Percentiles rank a stretch among this genome's conserved stretches.
These are phyloP conservation scores for Cydia fagiglandana DNA, from an alignment of 1,140 invertebrate genomes.

Conservation along the genomic window DNA sequence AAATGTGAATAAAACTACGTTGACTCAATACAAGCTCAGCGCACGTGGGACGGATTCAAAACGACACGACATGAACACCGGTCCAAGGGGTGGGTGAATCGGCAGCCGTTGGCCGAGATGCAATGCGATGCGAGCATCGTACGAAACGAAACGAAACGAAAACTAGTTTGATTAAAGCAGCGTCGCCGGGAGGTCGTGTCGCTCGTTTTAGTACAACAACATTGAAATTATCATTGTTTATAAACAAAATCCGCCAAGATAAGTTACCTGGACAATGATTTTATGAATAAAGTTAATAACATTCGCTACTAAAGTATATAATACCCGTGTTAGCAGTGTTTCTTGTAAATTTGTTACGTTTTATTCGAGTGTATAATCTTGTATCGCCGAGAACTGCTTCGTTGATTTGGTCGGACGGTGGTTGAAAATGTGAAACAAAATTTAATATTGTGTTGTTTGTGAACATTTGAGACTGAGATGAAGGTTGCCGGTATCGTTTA, in stretches of 20 bases:
- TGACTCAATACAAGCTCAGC: neutral
- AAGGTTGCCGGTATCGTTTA: slow-evolving; percentile 34
- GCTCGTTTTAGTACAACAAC: slow-evolving; percentile 48
- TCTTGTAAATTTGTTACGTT: slow-evolving; percentile 65
- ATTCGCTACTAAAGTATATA: slow-evolving; percentile 37
- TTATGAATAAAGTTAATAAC: slow-evolving; percentile 54
- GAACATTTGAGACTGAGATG: slow-evolving; percentile 49
- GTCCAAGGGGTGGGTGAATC: neutral
- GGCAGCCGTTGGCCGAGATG: slow-evolving; percentile 4
- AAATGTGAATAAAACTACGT: neutral
- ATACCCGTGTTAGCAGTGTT: slow-evolving; percentile 45
- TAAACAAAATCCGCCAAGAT: slow-evolving; percentile 55
- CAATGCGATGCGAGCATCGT: slow-evolving; percentile 9
- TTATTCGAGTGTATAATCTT: slow-evolving; percentile 73
- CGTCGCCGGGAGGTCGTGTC: slow-evolving; percentile 48
- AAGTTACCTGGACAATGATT: slow-evolving; percentile 39
- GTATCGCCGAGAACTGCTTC: slow-evolving; percentile 63
- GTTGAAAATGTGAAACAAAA: slow-evolving; percentile 75
- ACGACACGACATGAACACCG: slow-evolving; percentile 16
- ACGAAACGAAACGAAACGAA: slow-evolving; percentile 36
- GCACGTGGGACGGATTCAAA: neutral
- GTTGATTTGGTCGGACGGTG: slow-evolving; percentile 64
- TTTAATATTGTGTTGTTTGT: slow-evolving; percentile 48
- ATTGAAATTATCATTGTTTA: slow-evolving; percentile 71
- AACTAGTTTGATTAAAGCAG: slow-evolving; percentile 64